Percentiles rank a stretch among this genome's conserved stretches.
Evolutionary conservation across 2,797 vertebrate species (phyloP).

Genomic region (Strix occidentalis): DNA sequence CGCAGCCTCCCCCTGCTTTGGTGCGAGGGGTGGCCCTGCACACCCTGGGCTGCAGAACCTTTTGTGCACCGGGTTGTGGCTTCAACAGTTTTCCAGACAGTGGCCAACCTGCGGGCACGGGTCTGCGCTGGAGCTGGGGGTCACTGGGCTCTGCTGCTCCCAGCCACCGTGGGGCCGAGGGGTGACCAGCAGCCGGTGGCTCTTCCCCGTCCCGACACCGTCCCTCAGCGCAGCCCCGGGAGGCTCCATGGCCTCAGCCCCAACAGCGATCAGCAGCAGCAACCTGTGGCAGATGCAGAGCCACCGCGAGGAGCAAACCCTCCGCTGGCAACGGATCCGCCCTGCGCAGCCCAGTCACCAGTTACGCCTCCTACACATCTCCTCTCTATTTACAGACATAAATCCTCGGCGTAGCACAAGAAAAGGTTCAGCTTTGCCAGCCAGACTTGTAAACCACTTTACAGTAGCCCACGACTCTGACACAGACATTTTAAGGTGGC

Average conservation of each 20-base stretch:
- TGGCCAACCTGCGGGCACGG: background rate
- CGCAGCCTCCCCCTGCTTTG: background rate
- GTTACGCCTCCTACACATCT: background rate
- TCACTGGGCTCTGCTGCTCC: background rate
- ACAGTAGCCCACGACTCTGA: conserved; percentile 31
- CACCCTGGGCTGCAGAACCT: background rate
- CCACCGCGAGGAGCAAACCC: fast-evolving
- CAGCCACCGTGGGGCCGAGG: background rate
- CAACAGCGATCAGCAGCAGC: background rate
- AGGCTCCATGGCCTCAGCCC: background rate
- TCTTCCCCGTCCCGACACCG: background rate
- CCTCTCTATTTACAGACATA: conserved; percentile 47
- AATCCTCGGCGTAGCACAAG: conserved; percentile 42
- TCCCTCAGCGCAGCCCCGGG: background rate
- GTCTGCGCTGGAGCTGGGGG: background rate
- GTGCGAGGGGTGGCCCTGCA: background rate
- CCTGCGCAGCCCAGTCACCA: background rate
- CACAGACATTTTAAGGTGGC: background rate
- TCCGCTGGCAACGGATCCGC: conserved; percentile 4
- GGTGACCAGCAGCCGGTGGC: fast-evolving
- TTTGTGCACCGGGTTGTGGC: background rate
- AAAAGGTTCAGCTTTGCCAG: conserved; percentile 55
- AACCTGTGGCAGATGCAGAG: fast-evolving
- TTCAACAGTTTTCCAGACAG: background rate
- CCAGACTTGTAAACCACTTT: conserved; percentile 31